phyloP scores from a whole-genome alignment of 2,888 invertebrate genomes.

The Caenorhabditis uteleia region DNA sequence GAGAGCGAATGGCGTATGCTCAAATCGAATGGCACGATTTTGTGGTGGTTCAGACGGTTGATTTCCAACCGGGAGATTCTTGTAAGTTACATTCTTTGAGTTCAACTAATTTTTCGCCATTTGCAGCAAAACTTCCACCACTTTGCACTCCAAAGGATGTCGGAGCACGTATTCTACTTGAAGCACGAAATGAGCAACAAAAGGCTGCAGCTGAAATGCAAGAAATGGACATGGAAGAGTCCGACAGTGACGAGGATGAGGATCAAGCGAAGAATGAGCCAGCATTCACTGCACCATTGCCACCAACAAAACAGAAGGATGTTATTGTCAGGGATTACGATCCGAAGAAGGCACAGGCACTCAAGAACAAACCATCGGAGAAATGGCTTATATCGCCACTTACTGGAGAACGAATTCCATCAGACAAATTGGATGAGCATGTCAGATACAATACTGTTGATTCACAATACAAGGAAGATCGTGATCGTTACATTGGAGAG shows the following conservation, averaged over 20 bases:
- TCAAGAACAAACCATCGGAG: conserved; percentile 26
- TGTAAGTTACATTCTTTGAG: conserved; percentile 72
- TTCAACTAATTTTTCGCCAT: background rate
- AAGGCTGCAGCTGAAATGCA: conserved; percentile 59
- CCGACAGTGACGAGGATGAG: conserved; percentile 60
- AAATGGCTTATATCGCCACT: conserved; percentile 94
- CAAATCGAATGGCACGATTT: conserved; percentile 99
- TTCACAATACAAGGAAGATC: conserved; percentile 82
- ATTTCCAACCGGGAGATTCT: conserved; percentile 93
- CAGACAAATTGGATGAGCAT: conserved; percentile 95
- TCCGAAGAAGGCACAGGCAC: conserved; percentile 80
- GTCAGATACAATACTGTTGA: conserved; percentile 77
- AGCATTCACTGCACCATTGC: conserved; percentile 75
- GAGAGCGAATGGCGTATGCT: conserved; percentile 84
- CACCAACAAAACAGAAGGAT: conserved; percentile 51
- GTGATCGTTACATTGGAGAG: conserved; percentile 79
- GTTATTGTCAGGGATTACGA: conserved; percentile 78
- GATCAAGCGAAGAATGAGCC: conserved; percentile 26
- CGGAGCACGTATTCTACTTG: conserved; percentile 72
- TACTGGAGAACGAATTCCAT: conserved; percentile 95
- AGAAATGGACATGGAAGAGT: conserved; percentile 69
- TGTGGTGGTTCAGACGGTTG: conserved; percentile 98
- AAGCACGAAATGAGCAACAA: conserved; percentile 70
- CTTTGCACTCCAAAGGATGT: conserved; percentile 74
- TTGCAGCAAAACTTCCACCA: conserved; percentile 71